Base-by-base conservation (phyloP, 2,888 invertebrate species). In the Philaethria dido region DNA sequence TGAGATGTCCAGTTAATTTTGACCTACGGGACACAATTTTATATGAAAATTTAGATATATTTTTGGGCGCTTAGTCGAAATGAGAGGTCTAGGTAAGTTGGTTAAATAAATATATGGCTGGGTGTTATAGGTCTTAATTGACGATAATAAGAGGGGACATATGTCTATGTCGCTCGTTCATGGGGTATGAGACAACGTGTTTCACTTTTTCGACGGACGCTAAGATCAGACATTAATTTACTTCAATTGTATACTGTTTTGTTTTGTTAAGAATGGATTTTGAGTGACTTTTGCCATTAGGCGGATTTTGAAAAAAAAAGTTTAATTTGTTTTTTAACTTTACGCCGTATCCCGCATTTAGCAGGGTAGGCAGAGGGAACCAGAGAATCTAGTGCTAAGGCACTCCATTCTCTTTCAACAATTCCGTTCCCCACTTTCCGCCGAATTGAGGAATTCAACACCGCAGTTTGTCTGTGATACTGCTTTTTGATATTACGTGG, bases 151-250 rank as follows among this genome's bases (percentile, higher is more conserved):
- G 89, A 86, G 86, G 80, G 85, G 89, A 88, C 90, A 91, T 91
- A 85, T 91, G 89, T 91, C 92, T 91, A 85, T 88, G 91, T 90
- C 92, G 85, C 87, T 89, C 89, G 89, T 90, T 90, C 89, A 89
- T 87, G 89, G 85, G 85, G 85, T 82, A 82, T 84, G 87, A 82
- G 85, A 84, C 83, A 85, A 71, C 76, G 77, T 78, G 83, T 85
- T 83, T 85, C 81, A 82, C 85, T 85, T 88, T 89, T 88, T 88
- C 83, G 82, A 82, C 77, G 82, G 82, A 80, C 81, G 82, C 86
- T 86, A 82, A 81, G 81, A 82, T 78, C 75, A 77, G 78, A 83
- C 81, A 87, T 86, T 87, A 84, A 86, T 86, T 82, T 81, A 75
- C 77, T 85, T 85, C 87, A 80, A 79, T 82, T 79, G 79, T 77